Evolutionary conservation across 1,140 invertebrate genomes (phyloP).

Genomic region (Bombus huntii): DNA sequence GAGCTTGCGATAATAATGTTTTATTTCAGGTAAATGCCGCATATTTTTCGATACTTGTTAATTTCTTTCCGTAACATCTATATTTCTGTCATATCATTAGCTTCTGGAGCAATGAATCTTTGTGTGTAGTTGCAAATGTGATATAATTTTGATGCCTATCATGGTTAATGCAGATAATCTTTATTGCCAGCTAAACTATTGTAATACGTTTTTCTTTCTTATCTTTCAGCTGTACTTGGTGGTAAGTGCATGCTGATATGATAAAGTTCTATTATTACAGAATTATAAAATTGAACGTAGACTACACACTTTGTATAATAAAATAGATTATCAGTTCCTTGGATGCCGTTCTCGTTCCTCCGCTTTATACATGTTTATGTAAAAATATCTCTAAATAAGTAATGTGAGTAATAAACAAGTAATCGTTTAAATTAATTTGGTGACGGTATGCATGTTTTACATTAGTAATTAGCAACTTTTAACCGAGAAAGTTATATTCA

Average conservation of each 20-base stretch:
- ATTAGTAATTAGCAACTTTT: neutral
- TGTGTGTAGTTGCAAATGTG: conserved; percentile 39
- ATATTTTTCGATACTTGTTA: conserved; percentile 37
- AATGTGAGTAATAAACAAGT: neutral
- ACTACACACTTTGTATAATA: conserved; percentile 28
- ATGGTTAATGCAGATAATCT: conserved; percentile 52
- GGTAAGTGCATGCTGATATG: conserved; percentile 70
- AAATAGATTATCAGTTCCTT: conserved; percentile 29
- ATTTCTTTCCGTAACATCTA: conserved; percentile 10
- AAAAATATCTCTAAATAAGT: neutral
- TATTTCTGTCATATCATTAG: conserved; percentile 33
- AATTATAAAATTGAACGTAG: conserved; percentile 41
- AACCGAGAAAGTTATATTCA: conserved; percentile 26
- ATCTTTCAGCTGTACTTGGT: conserved; percentile 70
- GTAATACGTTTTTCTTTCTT: conserved; percentile 66
- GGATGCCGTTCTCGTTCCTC: conserved; percentile 24
- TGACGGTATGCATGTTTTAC: conserved; percentile 39
- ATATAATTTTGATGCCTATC: conserved; percentile 23
- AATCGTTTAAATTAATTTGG: conserved; percentile 15
- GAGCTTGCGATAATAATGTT: conserved; percentile 37
- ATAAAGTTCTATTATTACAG: conserved; percentile 44
- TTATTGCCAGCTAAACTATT: conserved; percentile 54
- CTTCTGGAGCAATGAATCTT: conserved; percentile 34
- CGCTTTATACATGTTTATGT: conserved; percentile 28
- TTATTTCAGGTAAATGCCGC: conserved; percentile 49